phyloP scores from a whole-genome alignment of 2,113 vertebrate species.

The Nothoprocta perdicaria region DNA sequence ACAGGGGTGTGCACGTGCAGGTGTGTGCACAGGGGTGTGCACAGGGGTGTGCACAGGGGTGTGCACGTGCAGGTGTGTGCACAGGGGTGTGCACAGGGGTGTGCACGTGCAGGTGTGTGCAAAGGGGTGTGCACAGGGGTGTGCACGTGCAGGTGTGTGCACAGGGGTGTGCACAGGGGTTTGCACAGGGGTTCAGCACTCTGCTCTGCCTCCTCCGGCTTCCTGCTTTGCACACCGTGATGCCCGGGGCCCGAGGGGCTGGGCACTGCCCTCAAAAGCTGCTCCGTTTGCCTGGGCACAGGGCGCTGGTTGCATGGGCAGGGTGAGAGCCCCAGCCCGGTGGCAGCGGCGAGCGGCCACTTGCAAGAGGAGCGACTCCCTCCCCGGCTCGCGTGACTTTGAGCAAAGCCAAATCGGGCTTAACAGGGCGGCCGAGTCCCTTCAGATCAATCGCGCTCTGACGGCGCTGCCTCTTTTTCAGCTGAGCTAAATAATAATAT shows the following conservation, averaged over 20 bases:
- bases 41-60: fast-evolving
- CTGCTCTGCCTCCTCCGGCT: fast-evolving
- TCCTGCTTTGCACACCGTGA: background rate
- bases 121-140: too few species aligned
- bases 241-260: background rate
- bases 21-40: fast-evolving
- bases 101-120: background rate
- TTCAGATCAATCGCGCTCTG: background rate
- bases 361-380: background rate
- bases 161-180: fast-evolving
- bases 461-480: background rate
- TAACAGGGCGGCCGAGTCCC: background rate
- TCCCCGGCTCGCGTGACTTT: background rate
- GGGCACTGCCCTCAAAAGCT: background rate
- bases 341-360: too few species aligned
- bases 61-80: too few species aligned
- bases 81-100: fast-evolving
- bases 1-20: fast-evolving
- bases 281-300: fast-evolving
- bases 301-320: background rate
- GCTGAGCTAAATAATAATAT: slow-evolving; percentile 6
- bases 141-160: too few species aligned
- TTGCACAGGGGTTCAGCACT: too few species aligned
- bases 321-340: fast-evolving
- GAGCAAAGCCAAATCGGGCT: background rate